A percentile compares a stretch with the other conserved stretches of the same genome.
phyloP scores from a whole-genome alignment of 1,140 invertebrate genomes.

The Camponotus floridanus region DNA sequence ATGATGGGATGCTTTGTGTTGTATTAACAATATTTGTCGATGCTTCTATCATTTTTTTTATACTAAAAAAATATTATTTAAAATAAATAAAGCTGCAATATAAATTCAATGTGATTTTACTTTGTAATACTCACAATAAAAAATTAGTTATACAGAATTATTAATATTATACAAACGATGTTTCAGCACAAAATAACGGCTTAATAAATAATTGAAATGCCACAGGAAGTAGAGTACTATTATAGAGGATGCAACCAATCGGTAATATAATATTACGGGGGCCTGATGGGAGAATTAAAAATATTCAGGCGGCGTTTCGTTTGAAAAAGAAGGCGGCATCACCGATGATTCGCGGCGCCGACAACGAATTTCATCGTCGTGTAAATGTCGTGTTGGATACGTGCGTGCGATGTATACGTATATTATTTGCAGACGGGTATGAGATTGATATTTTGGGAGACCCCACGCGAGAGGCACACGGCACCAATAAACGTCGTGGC shows the following conservation, averaged over 20 bases:
- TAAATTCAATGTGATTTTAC: conserved; percentile 5
- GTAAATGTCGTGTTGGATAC: conserved; percentile 59
- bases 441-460: conserved; percentile 84
- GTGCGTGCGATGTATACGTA: conserved; percentile 71
- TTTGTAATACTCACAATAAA: not conserved
- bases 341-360: conserved; percentile 13
- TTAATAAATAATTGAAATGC: conserved; percentile 21
- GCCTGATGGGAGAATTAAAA: conserved; percentile 67
- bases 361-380: conserved; percentile 45
- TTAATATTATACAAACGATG: conserved; percentile 1
- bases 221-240: no score
- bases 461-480: conserved; percentile 81
- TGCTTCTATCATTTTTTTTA: no score
- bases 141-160: not conserved
- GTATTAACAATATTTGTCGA: not conserved
- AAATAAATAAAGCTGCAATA: not conserved
- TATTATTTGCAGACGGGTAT: conserved; percentile 75
- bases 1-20: not conserved
- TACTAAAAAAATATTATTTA: no score
- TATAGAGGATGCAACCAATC: not conserved
- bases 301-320: conserved; percentile 53
- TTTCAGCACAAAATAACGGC: not conserved
- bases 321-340: conserved; percentile 44
- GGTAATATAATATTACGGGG: conserved; percentile 68
- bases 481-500: conserved; percentile 79